These are phyloP conservation scores for Drosophila multiciliata DNA, from an alignment of 2,888 invertebrate genomes.

Conservation along the genomic window DNA sequence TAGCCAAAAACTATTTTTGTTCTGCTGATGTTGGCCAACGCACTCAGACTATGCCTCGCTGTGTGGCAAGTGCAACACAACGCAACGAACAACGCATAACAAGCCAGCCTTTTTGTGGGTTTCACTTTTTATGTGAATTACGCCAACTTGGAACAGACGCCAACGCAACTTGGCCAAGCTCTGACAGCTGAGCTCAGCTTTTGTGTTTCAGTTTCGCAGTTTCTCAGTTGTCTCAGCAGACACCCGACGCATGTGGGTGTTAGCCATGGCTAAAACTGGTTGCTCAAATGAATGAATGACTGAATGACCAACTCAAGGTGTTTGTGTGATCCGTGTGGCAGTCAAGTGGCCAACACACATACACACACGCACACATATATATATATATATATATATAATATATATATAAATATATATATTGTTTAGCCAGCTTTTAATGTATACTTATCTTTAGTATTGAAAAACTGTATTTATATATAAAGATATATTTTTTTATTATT, in stretches of 20 bases:
- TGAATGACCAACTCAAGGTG: constrained; percentile 42
- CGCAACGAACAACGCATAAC: constrained; percentile 19
- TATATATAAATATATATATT: no score
- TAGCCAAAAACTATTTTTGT: constrained; percentile 47
- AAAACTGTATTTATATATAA: no score
- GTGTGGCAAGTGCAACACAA: constrained; percentile 51
- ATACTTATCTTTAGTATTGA: no score
- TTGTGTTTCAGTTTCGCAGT: constrained; percentile 30
- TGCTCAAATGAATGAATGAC: constrained; percentile 14
- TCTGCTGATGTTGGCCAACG: constrained; percentile 27
- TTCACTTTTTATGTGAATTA: constrained; percentile 30
- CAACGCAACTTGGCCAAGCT: constrained; percentile 31
- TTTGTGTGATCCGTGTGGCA: constrained; percentile 15
- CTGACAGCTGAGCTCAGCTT: constrained; percentile 29
- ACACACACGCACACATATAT: neutral
- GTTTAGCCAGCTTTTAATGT: no score
- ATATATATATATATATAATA: neutral
- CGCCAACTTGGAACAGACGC: constrained; percentile 46
- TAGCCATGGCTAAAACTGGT: constrained; percentile 56
- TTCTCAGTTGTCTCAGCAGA: neutral
- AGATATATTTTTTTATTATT: neutral
- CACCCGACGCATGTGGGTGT: constrained; percentile 47
- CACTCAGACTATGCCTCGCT: constrained; percentile 9
- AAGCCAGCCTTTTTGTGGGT: constrained; percentile 33
- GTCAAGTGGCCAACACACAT: constrained; percentile 29